Percentiles rank a stretch among this genome's conserved stretches.
phyloP scores from a whole-genome alignment of 1,140 invertebrate genomes.

The Eufriesea mexicana region DNA sequence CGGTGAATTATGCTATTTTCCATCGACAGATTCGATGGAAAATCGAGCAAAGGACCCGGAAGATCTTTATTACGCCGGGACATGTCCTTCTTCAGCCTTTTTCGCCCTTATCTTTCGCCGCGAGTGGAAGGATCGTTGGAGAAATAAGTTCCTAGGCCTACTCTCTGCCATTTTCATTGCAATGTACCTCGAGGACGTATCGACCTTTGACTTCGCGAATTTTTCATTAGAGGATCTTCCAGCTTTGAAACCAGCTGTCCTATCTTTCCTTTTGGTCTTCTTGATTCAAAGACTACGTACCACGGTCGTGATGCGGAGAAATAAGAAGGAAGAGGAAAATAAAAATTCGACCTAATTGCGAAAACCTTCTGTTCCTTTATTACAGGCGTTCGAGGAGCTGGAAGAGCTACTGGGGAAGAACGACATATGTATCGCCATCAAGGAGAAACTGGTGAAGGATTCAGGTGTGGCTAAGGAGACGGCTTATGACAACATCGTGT shows the following conservation, averaged over 20 bases:
- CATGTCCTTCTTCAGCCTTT: background rate
- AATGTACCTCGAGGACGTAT: background rate
- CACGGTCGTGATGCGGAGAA: background rate
- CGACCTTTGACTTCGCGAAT: slow-evolving; percentile 10
- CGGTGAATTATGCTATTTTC: background rate
- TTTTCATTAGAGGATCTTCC: slow-evolving; percentile 31
- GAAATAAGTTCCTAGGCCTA: too few species aligned
- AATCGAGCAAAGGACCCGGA: background rate
- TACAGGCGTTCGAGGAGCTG: slow-evolving; percentile 95
- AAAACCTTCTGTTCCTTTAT: slow-evolving; percentile 64
- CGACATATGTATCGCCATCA: slow-evolving; percentile 96
- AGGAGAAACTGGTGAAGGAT: slow-evolving; percentile 97
- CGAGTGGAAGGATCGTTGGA: background rate
- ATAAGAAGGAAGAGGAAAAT: background rate
- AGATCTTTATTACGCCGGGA: background rate
- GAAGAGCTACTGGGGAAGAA: slow-evolving; percentile 91
- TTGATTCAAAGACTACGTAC: background rate
- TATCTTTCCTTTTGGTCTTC: background rate
- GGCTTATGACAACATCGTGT: slow-evolving; percentile 94
- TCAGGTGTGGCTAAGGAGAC: slow-evolving; percentile 94
- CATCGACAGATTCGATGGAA: background rate
- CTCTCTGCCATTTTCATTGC: background rate
- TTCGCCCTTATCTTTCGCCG: too few species aligned
- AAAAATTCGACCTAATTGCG: slow-evolving; percentile 15
- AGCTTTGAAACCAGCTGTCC: background rate